A percentile compares a stretch with the other conserved stretches of the same genome.
These are phyloP conservation scores for Coluber constrictor DNA, from an alignment of 2,797 vertebrate species.

Conservation along the genomic window DNA sequence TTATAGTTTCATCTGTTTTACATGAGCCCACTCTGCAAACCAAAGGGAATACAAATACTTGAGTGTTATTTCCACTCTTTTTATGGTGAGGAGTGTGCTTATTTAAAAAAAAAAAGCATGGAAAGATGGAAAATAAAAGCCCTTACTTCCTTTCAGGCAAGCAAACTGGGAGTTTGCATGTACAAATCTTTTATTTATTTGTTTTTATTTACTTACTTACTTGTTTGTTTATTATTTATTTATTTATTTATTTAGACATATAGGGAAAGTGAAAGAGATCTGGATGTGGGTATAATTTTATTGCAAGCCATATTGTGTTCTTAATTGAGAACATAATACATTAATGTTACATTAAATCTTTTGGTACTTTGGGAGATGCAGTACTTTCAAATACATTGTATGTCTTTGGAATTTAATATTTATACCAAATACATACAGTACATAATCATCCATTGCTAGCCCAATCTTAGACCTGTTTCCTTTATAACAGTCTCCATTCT, in stretches of 20 bases:
- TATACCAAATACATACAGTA: too few species aligned
- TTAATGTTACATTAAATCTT: background rate
- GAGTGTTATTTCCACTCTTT: background rate
- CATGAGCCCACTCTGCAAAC: background rate
- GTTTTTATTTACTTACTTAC: too few species aligned
- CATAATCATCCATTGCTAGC: background rate
- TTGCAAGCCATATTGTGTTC: background rate
- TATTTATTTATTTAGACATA: background rate
- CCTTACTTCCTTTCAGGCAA: background rate
- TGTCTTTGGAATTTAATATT: too few species aligned
- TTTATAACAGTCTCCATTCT: background rate
- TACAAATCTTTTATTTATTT: background rate
- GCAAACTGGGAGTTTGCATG: too few species aligned
- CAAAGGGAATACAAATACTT: background rate
- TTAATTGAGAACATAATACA: background rate
- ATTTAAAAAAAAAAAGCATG: background rate
- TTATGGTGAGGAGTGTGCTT: background rate
- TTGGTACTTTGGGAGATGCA: background rate
- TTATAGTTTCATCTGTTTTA: background rate
- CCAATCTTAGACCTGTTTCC: background rate
- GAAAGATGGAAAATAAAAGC: background rate
- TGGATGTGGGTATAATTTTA: background rate
- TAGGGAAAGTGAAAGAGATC: background rate
- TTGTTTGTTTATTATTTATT: too few species aligned
- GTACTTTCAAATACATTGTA: background rate